Percentiles rank a stretch among this genome's conserved stretches.
phyloP scores from a whole-genome alignment of 2,113 vertebrate genomes.

The Amphiprion percula region DNA sequence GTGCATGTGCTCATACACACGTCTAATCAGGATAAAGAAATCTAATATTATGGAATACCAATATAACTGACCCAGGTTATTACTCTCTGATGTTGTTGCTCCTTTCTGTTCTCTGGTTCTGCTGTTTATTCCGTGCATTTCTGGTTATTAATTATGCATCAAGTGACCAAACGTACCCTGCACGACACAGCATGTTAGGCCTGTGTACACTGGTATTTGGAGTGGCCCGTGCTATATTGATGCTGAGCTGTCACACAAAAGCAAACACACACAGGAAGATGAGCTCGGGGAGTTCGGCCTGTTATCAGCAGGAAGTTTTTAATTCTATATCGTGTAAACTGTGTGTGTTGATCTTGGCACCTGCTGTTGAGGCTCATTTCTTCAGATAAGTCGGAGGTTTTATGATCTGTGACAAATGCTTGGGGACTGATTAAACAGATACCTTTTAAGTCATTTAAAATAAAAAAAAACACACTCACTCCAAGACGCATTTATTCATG shows the following conservation, averaged over 20 bases:
- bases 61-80: not conserved
- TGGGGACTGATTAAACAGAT: slow-evolving; percentile 5
- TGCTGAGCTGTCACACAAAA: slow-evolving; percentile 68
- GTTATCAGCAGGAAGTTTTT: slow-evolving; percentile 66
- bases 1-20: not conserved
- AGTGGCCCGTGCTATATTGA: slow-evolving; percentile 46
- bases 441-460: not conserved
- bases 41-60: not conserved
- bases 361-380: slow-evolving; percentile 12
- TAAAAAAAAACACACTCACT: not conserved
- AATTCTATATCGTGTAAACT: slow-evolving; percentile 62
- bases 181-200: slow-evolving; percentile 18
- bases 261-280: slow-evolving; percentile 64
- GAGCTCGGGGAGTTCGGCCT: slow-evolving; percentile 6
- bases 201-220: slow-evolving; percentile 32
- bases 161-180: not conserved
- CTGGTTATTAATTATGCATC: slow-evolving; percentile 8
- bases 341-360: slow-evolving; percentile 63
- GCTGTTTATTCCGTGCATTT: slow-evolving; percentile 8
- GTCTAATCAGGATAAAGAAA: slow-evolving; percentile 7
- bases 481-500: not conserved
- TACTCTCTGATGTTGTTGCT: not conserved
- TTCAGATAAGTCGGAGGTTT: slow-evolving; percentile 29
- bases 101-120: not conserved
- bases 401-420: slow-evolving; percentile 16